Evolutionary conservation across 2,888 invertebrate species (phyloP), one percentile per base, ranked within the genome.

Genomic region (Cartodere bifasciata): DNA sequence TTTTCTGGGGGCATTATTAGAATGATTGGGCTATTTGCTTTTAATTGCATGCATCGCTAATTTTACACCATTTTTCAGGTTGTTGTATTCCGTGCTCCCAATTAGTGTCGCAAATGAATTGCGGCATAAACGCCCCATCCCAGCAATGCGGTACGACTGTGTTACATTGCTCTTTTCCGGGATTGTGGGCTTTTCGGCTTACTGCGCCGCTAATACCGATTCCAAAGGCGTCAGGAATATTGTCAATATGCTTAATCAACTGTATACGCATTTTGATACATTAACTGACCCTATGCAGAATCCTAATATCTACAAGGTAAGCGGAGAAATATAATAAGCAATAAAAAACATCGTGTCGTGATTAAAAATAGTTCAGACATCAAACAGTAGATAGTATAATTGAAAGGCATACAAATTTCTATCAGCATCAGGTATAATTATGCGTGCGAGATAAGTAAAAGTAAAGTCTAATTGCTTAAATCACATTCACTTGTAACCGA

Each of bases 201-300:
- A 90, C 55, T 92, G 92, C 53, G 85, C 90, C 2, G 72, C 76
- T 23, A 77, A 92, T 57, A 85, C 91, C 1, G 92, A 92, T 58
- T 82, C 88, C 4, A 77, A 77, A 44, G 91, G 91, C 1, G 92
- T 91, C 24, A 92, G 92, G 87, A 90, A 90, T 65, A 92, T 94
- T 41, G 92, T 94, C 5, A 75, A 83, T 58, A 82, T 92, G 74
- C 72, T 94, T 28, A 94, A 94, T 58, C 80, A 85, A 53, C 69
- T 94, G 40, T 94, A 94, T 58, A 92, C 90, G 0, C 82, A 88
- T 3, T 92, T 92, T 51, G 94, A 94, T 62, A 87, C 83, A 22
- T 69, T 94, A 23, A 88, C 92, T 6, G 91, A 92, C 60, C 86
- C 88, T 4, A 85, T 82, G 53, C 76, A 80, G 46, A 91, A 92